Conservation (phyloP, 2,113 vertebrate species). For the Silurus glanis region DNA sequence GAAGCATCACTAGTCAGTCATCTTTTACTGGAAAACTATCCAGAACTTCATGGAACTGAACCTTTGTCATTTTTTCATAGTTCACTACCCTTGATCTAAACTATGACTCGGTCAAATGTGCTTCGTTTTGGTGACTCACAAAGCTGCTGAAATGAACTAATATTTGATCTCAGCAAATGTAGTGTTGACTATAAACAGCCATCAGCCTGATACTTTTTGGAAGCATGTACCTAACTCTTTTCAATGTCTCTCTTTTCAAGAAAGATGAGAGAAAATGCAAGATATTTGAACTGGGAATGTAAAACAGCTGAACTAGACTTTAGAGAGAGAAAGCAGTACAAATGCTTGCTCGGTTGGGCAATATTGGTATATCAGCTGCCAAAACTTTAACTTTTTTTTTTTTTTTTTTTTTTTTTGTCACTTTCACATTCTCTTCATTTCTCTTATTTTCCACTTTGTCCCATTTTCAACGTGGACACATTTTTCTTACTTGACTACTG, state of each 20-base stretch:
- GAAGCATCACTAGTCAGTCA: background rate
- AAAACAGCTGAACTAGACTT: conserved; percentile 8
- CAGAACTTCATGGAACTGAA: background rate
- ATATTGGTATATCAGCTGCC: background rate
- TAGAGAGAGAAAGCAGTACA: background rate
- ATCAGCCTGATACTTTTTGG: conserved; percentile 32
- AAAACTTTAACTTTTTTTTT: background rate
- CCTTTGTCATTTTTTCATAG: background rate
- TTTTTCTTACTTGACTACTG: background rate
- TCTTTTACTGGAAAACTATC: background rate
- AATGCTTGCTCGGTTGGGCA: background rate
- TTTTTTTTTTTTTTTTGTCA: background rate
- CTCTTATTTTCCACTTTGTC: background rate
- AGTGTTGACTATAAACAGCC: conserved; percentile 33
- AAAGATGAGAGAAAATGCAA: background rate
- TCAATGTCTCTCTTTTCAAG: conserved; percentile 17
- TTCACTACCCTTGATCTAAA: background rate
- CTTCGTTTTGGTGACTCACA: background rate
- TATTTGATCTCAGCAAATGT: conserved; percentile 16
- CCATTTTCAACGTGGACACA: background rate
- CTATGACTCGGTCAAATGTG: background rate
- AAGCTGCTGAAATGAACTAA: conserved; percentile 35
- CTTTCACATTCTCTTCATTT: background rate
- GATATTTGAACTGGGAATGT: background rate
- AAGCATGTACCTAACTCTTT: conserved; percentile 24